Conservation (phyloP, 1,140 invertebrate genomes). For the Harlomillsia oculata region DNA sequence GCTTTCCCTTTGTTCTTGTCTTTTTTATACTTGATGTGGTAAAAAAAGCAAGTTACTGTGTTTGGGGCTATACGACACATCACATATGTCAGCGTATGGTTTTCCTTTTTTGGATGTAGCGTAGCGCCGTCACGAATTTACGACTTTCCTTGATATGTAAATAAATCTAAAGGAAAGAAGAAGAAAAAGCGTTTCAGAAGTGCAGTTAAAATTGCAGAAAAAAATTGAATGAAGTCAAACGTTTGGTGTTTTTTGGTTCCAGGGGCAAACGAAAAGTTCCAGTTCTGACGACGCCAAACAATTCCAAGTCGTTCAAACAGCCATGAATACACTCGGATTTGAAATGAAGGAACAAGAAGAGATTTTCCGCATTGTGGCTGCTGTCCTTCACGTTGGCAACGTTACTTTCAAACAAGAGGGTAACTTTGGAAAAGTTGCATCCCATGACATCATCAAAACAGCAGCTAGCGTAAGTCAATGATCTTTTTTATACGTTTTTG, state of each 20-base stretch:
- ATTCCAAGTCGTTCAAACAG: constrained; percentile 54
- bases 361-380: constrained; percentile 62
- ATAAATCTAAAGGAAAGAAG: too few species aligned
- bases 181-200: neutral
- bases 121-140: too few species aligned
- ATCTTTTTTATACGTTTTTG: neutral
- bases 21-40: too few species aligned
- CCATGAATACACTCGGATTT: constrained; percentile 61
- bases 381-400: constrained; percentile 70
- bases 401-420: constrained; percentile 59
- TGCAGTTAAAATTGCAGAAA: neutral
- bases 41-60: too few species aligned
- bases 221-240: neutral
- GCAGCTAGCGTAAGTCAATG: constrained; percentile 46
- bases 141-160: too few species aligned
- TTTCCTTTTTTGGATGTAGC: too few species aligned
- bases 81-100: too few species aligned
- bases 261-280: constrained; percentile 16
- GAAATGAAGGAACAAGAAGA: constrained; percentile 55
- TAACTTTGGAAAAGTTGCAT: constrained; percentile 53
- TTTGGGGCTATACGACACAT: too few species aligned
- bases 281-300: constrained; percentile 50
- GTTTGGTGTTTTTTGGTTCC: neutral
- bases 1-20: too few species aligned
- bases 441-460: constrained; percentile 47